phyloP scores from a whole-genome alignment of 2,797 vertebrate genomes.

The Pangasius larnaudii region DNA sequence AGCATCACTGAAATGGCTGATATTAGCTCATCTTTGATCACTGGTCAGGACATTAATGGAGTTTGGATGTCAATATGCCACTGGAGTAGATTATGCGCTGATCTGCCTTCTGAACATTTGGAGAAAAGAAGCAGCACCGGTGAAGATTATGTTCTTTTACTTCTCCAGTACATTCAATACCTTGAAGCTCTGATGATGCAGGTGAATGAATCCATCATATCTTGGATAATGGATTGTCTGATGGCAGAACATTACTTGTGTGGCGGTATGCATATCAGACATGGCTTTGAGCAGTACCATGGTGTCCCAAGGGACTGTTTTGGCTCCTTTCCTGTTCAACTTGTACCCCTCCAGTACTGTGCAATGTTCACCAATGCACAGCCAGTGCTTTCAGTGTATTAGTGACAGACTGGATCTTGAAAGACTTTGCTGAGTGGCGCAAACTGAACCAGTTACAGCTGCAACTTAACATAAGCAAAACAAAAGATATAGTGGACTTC shows the following conservation, averaged over 20 bases:
- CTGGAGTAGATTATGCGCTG: neutral
- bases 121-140: neutral
- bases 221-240: neutral
- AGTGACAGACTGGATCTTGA: neutral
- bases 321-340: neutral
- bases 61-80: neutral
- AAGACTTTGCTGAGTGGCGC: too few species aligned
- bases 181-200: neutral
- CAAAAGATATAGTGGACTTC: too few species aligned
- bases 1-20: neutral
- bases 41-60: neutral
- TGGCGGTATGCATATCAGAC: neutral
- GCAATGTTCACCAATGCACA: neutral
- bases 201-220: neutral
- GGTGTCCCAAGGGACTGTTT: neutral
- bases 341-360: neutral
- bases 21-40: neutral
- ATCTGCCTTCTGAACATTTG: conserved; percentile 1
- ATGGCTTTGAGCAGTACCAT: neutral
- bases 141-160: conserved; percentile 26
- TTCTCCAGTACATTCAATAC: neutral
- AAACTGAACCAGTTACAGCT: too few species aligned
- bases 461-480: too few species aligned
- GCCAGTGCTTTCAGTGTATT: neutral
- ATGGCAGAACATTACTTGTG: neutral